Percentiles rank a stretch among this genome's conserved stretches.
Evolutionary conservation across 2,797 vertebrate species (phyloP).

Genomic region (Gobionotothen gibberifrons): DNA sequence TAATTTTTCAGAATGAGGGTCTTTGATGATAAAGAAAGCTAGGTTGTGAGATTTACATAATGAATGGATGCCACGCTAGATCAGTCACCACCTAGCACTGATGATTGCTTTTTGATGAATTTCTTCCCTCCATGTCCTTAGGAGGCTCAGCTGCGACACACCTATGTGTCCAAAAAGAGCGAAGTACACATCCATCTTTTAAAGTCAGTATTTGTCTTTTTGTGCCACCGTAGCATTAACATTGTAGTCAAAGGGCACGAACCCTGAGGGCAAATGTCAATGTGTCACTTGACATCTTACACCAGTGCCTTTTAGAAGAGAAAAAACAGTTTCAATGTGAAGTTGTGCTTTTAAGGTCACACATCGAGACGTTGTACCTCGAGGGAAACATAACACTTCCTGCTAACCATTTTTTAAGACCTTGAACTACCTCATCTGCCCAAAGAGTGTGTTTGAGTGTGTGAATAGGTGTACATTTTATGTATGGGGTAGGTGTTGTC

Average conservation of each 20-base stretch:
- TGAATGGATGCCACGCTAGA: conserved; percentile 76
- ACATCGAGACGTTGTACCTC: conserved; percentile 18
- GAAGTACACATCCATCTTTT: conserved; percentile 54
- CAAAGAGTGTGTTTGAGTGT: conserved; percentile 17
- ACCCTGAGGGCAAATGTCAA: conserved; percentile 37
- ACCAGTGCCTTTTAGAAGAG: not conserved
- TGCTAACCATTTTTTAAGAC: conserved; percentile 49
- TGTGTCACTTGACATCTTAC: conserved; percentile 37
- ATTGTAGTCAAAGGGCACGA: conserved; percentile 42
- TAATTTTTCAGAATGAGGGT: conserved; percentile 80
- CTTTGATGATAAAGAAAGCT: conserved; percentile 83
- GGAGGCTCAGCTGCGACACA: conserved; percentile 42
- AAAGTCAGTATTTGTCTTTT: conserved; percentile 65
- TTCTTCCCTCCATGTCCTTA: conserved; percentile 55
- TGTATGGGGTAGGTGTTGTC: conserved; percentile 29
- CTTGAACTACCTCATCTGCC: conserved; percentile 42
- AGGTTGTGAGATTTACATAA: conserved; percentile 80
- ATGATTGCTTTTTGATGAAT: conserved; percentile 80
- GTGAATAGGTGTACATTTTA: conserved; percentile 29
- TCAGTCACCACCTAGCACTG: conserved; percentile 71
- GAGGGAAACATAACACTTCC: conserved; percentile 42
- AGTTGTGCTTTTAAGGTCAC: conserved; percentile 39
- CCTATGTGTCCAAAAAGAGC: conserved; percentile 65
- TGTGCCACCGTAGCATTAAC: conserved; percentile 34
- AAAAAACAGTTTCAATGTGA: conserved; percentile 28